A percentile compares a stretch with the other conserved stretches of the same genome.
Conservation (phyloP, 2,797 vertebrate species). For the Taeniopygia guttata region DNA sequence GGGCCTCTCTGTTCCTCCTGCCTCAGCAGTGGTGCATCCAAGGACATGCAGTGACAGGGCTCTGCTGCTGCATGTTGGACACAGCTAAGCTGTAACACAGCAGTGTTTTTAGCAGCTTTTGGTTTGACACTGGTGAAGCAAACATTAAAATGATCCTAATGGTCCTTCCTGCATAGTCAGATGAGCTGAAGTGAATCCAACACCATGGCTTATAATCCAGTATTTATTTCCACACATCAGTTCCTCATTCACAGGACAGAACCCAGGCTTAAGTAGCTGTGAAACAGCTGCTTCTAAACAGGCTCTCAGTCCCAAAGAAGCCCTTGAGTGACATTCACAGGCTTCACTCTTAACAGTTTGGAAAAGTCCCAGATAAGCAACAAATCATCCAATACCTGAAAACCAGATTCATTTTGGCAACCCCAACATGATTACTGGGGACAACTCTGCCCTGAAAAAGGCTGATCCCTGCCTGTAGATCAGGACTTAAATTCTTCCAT, state of each 20-base stretch:
- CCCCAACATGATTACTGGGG: background rate
- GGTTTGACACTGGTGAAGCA: background rate
- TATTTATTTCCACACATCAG: background rate
- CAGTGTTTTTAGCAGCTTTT: background rate
- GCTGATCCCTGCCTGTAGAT: background rate
- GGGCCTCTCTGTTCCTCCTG: background rate
- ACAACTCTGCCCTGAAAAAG: background rate
- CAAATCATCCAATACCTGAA: background rate
- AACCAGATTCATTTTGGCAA: background rate
- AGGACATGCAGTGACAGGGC: background rate
- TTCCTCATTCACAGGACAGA: background rate
- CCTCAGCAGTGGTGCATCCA: background rate
- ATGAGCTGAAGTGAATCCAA: background rate
- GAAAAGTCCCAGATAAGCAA: background rate
- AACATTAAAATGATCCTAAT: background rate
- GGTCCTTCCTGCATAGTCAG: background rate
- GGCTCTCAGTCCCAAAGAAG: constrained; percentile 35
- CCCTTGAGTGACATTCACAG: background rate
- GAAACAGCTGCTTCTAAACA: background rate
- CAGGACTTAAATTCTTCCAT: background rate
- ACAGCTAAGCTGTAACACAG: background rate
- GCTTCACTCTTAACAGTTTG: background rate
- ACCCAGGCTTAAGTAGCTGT: background rate
- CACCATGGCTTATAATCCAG: constrained; percentile 11
- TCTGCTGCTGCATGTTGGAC: background rate